phyloP scores from a whole-genome alignment of 2,797 vertebrate genomes.

The Alca torda region DNA sequence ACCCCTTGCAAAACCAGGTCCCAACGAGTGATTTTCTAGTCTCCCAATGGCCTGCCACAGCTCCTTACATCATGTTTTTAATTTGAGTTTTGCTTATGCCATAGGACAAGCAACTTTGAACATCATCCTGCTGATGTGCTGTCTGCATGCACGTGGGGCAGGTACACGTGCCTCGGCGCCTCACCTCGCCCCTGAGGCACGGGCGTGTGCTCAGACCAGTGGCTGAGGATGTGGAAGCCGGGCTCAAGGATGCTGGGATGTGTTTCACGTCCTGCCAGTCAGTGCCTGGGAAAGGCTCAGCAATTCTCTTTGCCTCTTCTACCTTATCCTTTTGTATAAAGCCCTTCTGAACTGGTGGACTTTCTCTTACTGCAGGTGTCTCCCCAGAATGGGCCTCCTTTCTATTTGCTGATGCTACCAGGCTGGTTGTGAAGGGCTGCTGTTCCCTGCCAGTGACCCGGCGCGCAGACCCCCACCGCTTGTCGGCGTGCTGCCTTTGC shows the following conservation, averaged over 20 bases:
- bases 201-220: accelerated
- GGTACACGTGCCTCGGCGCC: accelerated
- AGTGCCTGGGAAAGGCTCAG: not conserved
- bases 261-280: not conserved
- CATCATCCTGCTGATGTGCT: not conserved
- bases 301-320: not conserved
- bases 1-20: not conserved
- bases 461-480: not conserved
- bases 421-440: not conserved
- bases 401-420: not conserved
- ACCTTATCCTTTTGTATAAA: not conserved
- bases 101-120: not conserved
- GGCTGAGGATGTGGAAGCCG: accelerated
- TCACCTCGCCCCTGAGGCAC: not conserved
- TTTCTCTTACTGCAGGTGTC: not conserved
- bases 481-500: not conserved
- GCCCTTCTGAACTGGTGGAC: not conserved
- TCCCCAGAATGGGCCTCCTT: not conserved
- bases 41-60: not conserved
- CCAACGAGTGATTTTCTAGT: not conserved
- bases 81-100: not conserved
- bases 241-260: not conserved
- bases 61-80: not conserved
- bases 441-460: not conserved
- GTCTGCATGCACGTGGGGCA: accelerated